Conservation (phyloP, 2,113 vertebrate genomes). For the Drymodes brunneopygia region DNA sequence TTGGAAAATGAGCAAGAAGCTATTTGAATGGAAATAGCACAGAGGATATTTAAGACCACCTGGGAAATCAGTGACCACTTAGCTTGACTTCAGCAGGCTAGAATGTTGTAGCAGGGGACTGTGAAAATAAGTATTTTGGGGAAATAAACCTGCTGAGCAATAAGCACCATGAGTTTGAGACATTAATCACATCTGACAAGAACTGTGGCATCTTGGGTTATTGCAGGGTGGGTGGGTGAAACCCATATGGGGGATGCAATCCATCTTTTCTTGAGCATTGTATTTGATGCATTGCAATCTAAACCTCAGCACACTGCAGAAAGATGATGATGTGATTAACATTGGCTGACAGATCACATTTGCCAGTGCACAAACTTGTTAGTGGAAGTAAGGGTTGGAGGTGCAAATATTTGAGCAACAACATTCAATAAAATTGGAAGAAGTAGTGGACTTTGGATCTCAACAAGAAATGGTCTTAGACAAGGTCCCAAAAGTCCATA, state of each 20-base stretch:
- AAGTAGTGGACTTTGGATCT: neutral
- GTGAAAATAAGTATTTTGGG: neutral
- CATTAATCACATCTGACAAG: conserved; percentile 24
- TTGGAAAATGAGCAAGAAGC: neutral
- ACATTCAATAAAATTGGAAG: neutral
- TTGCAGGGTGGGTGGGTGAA: neutral
- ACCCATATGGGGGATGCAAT: neutral
- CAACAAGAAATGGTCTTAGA: neutral
- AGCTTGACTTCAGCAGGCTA: conserved; percentile 8
- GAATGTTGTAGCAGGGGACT: neutral
- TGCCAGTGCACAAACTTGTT: neutral
- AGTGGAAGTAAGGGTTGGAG: neutral
- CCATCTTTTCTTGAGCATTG: neutral
- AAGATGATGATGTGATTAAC: neutral
- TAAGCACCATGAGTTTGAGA: neutral
- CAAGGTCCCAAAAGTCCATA: neutral
- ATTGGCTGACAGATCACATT: neutral
- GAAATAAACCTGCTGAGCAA: neutral
- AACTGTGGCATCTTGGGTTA: neutral
- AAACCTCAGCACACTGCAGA: neutral
- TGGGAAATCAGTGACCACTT: conserved; percentile 19
- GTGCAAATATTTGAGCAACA: neutral
- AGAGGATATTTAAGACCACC: neutral
- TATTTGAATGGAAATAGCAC: neutral
- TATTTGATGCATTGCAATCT: neutral